phyloP scores from a whole-genome alignment of 2,113 vertebrate species.

The Dermatemys mawii region DNA sequence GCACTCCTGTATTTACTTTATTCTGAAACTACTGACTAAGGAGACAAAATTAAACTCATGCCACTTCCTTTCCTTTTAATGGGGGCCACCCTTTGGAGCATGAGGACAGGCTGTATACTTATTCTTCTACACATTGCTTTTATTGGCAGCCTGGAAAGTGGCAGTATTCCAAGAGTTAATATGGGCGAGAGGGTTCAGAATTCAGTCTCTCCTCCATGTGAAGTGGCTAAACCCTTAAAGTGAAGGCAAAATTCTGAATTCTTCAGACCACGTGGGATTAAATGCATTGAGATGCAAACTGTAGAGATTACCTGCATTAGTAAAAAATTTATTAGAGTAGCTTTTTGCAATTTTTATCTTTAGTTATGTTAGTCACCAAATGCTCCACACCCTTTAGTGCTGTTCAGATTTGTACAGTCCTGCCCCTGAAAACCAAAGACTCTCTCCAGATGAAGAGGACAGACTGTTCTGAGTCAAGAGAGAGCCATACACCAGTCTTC shows the following conservation, averaged over 20 bases:
- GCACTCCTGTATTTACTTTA: not conserved
- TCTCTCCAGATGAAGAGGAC: not conserved
- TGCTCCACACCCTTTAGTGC: not conserved
- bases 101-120: not conserved
- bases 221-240: not conserved
- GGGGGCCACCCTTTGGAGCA: not conserved
- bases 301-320: not conserved
- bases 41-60: not conserved
- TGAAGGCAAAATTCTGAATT: not conserved
- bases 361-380: not conserved
- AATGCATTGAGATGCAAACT: not conserved
- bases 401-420: not conserved
- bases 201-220: not conserved
- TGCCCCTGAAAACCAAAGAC: not conserved
- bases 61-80: not conserved
- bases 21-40: not conserved
- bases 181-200: not conserved
- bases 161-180: not conserved
- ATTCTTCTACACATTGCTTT: not conserved
- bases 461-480: not conserved
- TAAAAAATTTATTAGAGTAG: not conserved
- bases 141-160: not conserved
- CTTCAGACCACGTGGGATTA: not conserved
- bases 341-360: not conserved
- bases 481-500: not conserved